These are phyloP conservation scores for Epinephelus moara DNA, from an alignment of 2,113 vertebrate species.

Conservation along the genomic window DNA sequence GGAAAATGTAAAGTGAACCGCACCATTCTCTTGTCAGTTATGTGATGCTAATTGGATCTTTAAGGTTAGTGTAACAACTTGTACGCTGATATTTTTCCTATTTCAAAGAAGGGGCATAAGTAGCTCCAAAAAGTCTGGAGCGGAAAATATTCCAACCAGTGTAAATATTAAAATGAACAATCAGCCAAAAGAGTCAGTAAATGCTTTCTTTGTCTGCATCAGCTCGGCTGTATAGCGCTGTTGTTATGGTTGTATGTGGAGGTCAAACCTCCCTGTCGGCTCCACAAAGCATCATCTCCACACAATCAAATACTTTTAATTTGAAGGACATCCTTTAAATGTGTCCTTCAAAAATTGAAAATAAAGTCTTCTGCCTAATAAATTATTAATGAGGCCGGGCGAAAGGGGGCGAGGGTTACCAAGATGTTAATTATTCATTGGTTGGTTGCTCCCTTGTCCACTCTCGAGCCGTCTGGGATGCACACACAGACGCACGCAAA, in stretches of 20 bases:
- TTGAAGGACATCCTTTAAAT: conserved; percentile 27
- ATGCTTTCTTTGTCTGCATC: conserved; percentile 25
- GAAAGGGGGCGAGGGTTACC: conserved; percentile 72
- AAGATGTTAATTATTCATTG: conserved; percentile 78
- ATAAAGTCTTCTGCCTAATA: conserved; percentile 67
- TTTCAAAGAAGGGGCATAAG: background rate
- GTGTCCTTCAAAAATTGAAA: conserved; percentile 71
- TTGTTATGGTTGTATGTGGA: conserved; percentile 44
- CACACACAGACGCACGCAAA: conserved; percentile 38
- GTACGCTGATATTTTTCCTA: background rate
- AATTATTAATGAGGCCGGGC: conserved; percentile 73
- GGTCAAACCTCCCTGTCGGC: conserved; percentile 62
- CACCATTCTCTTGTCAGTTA: background rate
- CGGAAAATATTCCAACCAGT: background rate
- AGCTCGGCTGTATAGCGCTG: conserved; percentile 15
- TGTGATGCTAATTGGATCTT: background rate
- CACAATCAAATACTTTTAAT: conserved; percentile 50
- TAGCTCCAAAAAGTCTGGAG: background rate
- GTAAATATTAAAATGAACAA: conserved; percentile 32
- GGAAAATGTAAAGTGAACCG: background rate
- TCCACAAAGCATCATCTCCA: conserved; percentile 38
- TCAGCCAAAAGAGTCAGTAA: conserved; percentile 8
- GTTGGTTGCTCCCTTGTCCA: conserved; percentile 56
- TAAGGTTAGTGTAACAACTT: background rate
- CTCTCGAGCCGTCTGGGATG: conserved; percentile 38